Percentiles rank a stretch among this genome's conserved stretches.
phyloP scores from a whole-genome alignment of 2,888 invertebrate species.

The Pantelozetes paolii region DNA sequence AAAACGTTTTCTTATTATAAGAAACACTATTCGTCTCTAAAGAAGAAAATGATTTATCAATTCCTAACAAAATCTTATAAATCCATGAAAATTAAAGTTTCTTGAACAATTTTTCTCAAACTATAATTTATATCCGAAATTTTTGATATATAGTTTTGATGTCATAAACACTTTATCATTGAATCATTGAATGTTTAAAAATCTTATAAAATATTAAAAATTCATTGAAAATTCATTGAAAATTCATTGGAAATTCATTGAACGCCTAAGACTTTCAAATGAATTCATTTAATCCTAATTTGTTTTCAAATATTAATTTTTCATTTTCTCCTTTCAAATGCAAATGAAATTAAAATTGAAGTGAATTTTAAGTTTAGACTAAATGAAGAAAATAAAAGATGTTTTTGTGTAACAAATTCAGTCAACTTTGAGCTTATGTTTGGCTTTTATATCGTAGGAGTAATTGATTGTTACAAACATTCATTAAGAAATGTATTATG shows the following conservation, averaged over 20 bases:
- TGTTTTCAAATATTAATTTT: neutral
- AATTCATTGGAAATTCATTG: constrained; percentile 3
- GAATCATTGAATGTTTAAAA: neutral
- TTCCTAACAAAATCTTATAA: constrained; percentile 20
- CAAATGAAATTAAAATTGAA: constrained; percentile 12
- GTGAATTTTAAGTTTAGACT: neutral
- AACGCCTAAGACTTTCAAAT: neutral
- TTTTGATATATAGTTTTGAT: constrained; percentile 21
- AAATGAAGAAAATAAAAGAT: neutral
- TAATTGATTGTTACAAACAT: constrained; percentile 12
- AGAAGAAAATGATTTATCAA: constrained; percentile 12
- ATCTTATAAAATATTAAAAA: too few relatives aligned
- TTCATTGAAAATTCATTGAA: too few relatives aligned
- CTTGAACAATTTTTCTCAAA: neutral
- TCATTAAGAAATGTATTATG: constrained; percentile 6
- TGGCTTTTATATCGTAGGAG: constrained; percentile 3
- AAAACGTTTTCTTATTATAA: neutral
- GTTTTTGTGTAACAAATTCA: neutral
- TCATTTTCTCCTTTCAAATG: constrained; percentile 1
- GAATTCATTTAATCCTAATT: constrained; percentile 10
- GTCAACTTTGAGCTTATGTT: neutral
- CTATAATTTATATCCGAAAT: neutral
- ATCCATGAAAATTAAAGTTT: constrained; percentile 30
- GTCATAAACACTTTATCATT: constrained; percentile 27
- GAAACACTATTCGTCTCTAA: neutral